Percentiles rank a stretch among this genome's conserved stretches.
phyloP scores from a whole-genome alignment of 1,140 invertebrate genomes.

The Phymastichus coffea region DNA sequence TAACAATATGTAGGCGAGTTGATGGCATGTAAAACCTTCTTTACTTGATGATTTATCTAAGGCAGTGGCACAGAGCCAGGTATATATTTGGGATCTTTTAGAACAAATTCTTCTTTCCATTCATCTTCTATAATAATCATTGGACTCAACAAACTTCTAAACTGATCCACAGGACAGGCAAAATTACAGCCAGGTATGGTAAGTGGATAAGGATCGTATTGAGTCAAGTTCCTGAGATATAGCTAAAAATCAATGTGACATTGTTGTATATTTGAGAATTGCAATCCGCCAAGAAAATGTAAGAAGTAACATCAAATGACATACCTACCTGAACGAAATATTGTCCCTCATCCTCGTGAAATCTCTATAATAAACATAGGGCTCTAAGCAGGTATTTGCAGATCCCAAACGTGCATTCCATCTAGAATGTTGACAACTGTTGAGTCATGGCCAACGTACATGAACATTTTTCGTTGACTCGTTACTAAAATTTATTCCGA shows the following conservation, averaged over 20 bases:
- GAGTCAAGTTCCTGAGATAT: slow-evolving; percentile 63
- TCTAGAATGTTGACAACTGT: slow-evolving; percentile 70
- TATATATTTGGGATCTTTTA: slow-evolving; percentile 57
- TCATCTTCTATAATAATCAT: slow-evolving; percentile 56
- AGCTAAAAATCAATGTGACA: slow-evolving; percentile 44
- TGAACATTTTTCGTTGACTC: slow-evolving; percentile 61
- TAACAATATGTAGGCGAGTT: too few relatives aligned
- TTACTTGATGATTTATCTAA: too few relatives aligned
- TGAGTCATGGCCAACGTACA: slow-evolving; percentile 75
- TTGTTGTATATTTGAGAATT: neutral
- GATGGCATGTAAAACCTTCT: too few relatives aligned
- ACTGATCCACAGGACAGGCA: slow-evolving; percentile 61
- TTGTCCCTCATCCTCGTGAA: slow-evolving; percentile 62
- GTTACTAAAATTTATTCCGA: slow-evolving; percentile 54
- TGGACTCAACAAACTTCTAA: slow-evolving; percentile 58
- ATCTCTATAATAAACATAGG: slow-evolving; percentile 72
- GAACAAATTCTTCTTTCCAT: slow-evolving; percentile 60
- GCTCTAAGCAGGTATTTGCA: slow-evolving; percentile 69
- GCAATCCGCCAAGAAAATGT: too few relatives aligned
- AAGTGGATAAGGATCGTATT: slow-evolving; percentile 54
- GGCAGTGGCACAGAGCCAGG: slow-evolving; percentile 57
- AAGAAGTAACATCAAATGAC: neutral
- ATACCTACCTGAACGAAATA: slow-evolving; percentile 57
- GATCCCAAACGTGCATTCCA: slow-evolving; percentile 72
- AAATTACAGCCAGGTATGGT: slow-evolving; percentile 64